Evolutionary conservation across 2,888 invertebrate species (phyloP), one percentile per base, ranked within the genome.

Genomic region (Pterostichus niger): DNA sequence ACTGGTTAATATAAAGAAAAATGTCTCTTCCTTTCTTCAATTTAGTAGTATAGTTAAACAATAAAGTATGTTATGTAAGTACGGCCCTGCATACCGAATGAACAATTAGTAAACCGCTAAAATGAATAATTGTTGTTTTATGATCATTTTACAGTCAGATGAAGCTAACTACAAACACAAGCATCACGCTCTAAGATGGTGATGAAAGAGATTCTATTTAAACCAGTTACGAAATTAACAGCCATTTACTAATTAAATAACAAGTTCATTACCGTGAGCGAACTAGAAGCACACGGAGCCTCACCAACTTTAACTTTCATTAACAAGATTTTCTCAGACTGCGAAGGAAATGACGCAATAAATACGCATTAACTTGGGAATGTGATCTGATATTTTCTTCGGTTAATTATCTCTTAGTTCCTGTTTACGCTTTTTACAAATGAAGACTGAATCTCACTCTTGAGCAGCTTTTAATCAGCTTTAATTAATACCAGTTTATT

Each of bases 191-290:
- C 40, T 6, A 40, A 49, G 5, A n/a, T 49, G 49, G 49, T 49
- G 49, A n/a, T 49, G 49, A 49, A 49, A 49, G 49, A 49, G 10
- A 5, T 49, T 49, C 13, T 31, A 64, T 33, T 33, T 24, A 33
- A 71, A 64, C 64, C 64, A 13, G 54, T 77, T 77, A 77, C 76
- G 56, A 77, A 77, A 77, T 54, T 52, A 56, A 77, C 76, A 52
- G 35, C 13, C n/a, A 77, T 40, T 56, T 56, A 40, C 76, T 61
- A 78, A 78, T 78, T 59, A 78, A 78, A 78, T 61, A 46, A 46
- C 78, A 78, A 78, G 78, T 78, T 78, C 78, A 78, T 78, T 78
- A 78, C 35, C 78, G 61, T 13, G 13, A 10, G 13, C 31, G 10
- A 46, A 24, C 13, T 56, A 9, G 59, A 24, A 24, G 24, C 24